phyloP scores from a whole-genome alignment of 1,140 invertebrate species.

The Phortica variegata region DNA sequence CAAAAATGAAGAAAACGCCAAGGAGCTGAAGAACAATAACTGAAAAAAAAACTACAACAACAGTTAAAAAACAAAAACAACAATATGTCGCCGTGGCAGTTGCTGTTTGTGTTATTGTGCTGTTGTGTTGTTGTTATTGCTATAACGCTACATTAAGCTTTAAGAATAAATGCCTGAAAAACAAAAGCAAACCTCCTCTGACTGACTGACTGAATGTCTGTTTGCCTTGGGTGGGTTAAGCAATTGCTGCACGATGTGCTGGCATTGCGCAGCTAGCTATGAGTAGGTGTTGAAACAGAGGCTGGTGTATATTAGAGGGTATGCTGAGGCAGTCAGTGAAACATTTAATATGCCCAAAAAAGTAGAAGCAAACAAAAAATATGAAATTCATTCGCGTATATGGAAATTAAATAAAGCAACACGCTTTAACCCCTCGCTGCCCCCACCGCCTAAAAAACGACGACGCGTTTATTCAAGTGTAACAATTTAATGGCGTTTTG shows the following conservation, averaged over 20 bases:
- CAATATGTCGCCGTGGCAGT: slow-evolving; percentile 48
- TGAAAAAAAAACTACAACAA: slow-evolving; percentile 1
- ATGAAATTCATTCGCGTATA: slow-evolving; percentile 45
- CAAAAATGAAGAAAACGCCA: background rate
- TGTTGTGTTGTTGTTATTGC: slow-evolving; percentile 41
- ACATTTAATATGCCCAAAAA: slow-evolving; percentile 21
- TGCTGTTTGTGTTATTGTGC: slow-evolving; percentile 35
- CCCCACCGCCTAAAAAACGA: slow-evolving; percentile 42
- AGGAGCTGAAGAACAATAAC: too few relatives aligned
- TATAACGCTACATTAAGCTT: slow-evolving; percentile 51
- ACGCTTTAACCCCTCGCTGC: background rate
- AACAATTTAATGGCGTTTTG: slow-evolving; percentile 53
- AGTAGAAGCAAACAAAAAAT: slow-evolving; percentile 21
- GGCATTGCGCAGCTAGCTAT: too few relatives aligned
- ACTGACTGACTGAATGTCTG: too few relatives aligned
- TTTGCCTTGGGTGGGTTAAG: too few relatives aligned
- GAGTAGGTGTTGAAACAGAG: too few relatives aligned
- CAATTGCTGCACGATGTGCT: too few relatives aligned
- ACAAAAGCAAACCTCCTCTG: too few relatives aligned
- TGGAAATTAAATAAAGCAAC: slow-evolving; percentile 41
- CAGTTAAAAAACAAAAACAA: background rate
- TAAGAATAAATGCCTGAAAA: slow-evolving; percentile 17
- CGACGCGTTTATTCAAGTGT: slow-evolving; percentile 48
- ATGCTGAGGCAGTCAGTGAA: slow-evolving; percentile 16
- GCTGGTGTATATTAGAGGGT: too few relatives aligned